Percentiles rank a stretch among this genome's conserved stretches.
phyloP scores from a whole-genome alignment of 2,797 vertebrate genomes.

The Enteromius paludinosus region DNA sequence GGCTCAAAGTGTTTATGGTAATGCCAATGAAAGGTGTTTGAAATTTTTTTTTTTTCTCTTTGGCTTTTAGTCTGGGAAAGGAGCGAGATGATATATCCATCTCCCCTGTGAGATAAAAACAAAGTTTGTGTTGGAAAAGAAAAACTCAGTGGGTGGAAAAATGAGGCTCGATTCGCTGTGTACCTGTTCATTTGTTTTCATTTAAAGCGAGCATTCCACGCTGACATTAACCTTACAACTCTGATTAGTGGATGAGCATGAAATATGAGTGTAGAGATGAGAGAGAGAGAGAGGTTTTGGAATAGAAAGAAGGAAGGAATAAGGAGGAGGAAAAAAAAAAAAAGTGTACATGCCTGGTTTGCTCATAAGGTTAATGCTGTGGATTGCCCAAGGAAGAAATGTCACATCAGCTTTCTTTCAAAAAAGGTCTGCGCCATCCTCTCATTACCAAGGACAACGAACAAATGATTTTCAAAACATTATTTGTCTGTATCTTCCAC shows the following conservation, averaged over 20 bases:
- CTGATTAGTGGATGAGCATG: constrained; percentile 52
- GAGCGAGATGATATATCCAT: constrained; percentile 15
- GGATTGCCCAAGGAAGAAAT: constrained; percentile 48
- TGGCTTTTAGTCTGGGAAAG: neutral
- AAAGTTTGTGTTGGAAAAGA: constrained; percentile 34
- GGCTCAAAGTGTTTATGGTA: constrained; percentile 31
- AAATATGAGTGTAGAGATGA: constrained; percentile 45
- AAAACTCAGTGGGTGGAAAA: constrained; percentile 32
- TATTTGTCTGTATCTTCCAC: constrained; percentile 57
- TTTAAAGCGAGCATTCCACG: constrained; percentile 10
- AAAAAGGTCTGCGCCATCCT: constrained; percentile 24
- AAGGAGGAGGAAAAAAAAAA: constrained; percentile 26
- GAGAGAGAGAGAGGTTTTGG: neutral
- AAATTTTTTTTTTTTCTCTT: constrained; percentile 3
- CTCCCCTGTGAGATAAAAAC: constrained; percentile 40
- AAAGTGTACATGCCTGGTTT: constrained; percentile 37
- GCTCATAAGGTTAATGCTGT: constrained; percentile 51
- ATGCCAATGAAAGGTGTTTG: constrained; percentile 20
- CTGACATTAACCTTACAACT: constrained; percentile 52
- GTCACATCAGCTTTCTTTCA: constrained; percentile 42
- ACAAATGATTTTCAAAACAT: constrained; percentile 42
- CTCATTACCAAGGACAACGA: constrained; percentile 52
- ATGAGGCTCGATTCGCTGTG: constrained; percentile 24
- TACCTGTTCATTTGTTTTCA: constrained; percentile 54
- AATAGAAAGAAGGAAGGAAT: constrained; percentile 36